Base-by-base conservation (phyloP, 1,140 invertebrate species). In the Microvelia longipes region DNA sequence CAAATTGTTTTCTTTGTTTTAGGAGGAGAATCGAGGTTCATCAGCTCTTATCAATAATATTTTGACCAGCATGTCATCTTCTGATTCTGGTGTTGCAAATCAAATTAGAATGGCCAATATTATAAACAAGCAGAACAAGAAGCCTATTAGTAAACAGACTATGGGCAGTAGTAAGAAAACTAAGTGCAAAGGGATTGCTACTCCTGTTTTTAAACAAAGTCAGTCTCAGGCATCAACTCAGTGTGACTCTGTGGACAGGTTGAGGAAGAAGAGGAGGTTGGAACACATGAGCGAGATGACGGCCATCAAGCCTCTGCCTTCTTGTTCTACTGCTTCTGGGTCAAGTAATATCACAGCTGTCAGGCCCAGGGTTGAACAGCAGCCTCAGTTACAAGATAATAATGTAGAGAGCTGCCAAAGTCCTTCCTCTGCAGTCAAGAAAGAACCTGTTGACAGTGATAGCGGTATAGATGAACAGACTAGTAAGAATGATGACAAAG, bases 21-120 rank as follows among this genome's bases (percentile, higher is more conserved):
- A 68, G 13, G 24, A 69, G 69, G 68, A 67, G 29, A 50, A 69
- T 25, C 28, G 63, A 29, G 69, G 35, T 29, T 25, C 35, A 5
- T 64, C 28, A 25, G 24, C 19, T 2, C 26, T 72, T 19, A 70
- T 72, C 63, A 72, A 70, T 66, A 66, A 72, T 26, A 67, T 71
- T 25, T 72, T 69, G 71, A 67, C 71, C 1, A 72, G 69, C 67
- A 61, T 72, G 60, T 66, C 25, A 25, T 13, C 25, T 27, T 11
- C 5, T 50, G 62, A 70, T 24, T 29, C 66, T 26, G 69, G 66
- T 25, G 62, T 70, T 14, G 25, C 35, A 19, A 62, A 72, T 63
- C 24, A 29, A 24, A 64, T 70, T 13, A 25, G 66, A 35, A 28
- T 70, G 27, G 62, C 29, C 24, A 71, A 67, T 60, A 62, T 71